Base-by-base conservation (phyloP, 2,797 vertebrate species). In the Glyptemys insculpta region DNA sequence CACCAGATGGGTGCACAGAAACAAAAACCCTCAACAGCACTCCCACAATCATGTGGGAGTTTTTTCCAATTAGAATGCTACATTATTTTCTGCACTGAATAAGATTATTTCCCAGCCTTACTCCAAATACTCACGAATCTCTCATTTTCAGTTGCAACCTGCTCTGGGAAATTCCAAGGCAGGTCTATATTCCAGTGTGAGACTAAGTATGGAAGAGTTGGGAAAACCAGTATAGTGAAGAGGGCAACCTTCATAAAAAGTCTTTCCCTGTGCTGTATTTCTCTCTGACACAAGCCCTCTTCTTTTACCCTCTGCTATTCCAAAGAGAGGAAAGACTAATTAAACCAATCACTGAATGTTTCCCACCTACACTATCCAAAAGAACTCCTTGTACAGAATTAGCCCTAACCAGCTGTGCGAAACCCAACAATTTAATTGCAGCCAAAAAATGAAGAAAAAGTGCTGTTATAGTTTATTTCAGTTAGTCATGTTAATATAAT, bases 301-400 rank as follows among this genome's bases (percentile, higher is more conserved):
- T 5, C 6, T 86, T 93, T 85, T 90, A 88, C 85, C 89, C 93
- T 92, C 72, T 90, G 89, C 49, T 95, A 81, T 87, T 94, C 82
- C 86, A 84, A 87, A 90, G 90, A 85, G 10, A 80, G 29, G 50
- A 86, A 96, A 54, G 91, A 92, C 87, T 95, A 96, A 95, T 97
- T 97, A 97, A 95, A 88, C 93, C 90, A 79, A 91, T 96, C 96
- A 95, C 95, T 97, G 95, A 87, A 96, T 95, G 54, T 93, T 95
- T 94, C 89, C 95, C 94, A 92, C 97, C 96, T 91, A 97, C 96
- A 82, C 92, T 59, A 56, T 82, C 94, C 90, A 94, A 86, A 90
- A 95, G 94, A 94, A 92, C 89, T 90, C 86, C 94, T 94, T 93
- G 94, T 96, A 87, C 94, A 34, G 87, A 96, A 97, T 96, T 96